Evolutionary conservation across 2,888 invertebrate species (phyloP), one percentile per base, ranked within the genome.

Genomic region (Megamerina dolium): DNA sequence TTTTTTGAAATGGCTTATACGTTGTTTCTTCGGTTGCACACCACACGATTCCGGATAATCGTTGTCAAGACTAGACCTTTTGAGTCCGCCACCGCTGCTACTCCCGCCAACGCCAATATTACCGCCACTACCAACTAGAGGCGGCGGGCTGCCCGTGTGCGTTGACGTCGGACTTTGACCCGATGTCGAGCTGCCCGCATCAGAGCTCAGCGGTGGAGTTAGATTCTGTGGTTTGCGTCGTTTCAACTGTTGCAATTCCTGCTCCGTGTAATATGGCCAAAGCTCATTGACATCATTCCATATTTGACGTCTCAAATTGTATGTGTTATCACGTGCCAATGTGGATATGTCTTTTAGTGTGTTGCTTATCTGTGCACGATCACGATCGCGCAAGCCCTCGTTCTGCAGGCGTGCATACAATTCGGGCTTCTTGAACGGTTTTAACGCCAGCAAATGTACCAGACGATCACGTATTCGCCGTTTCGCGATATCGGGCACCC

Each of bases 281-380:
- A 89, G 87, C 64, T 88, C 88, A 60, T 89, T 85, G 54, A 93
- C 90, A 68, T 95, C 94, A 68, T 87, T 88, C 90, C 92, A 95
- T 63, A 87, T 78, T 64, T 85, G 83, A 64, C 87, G 84, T 60
- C 85, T 83, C 70, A 95, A 78, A 65, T 87, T 84, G 75, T 87
- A 94, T 65, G 85, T 84, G 75, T 94, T 93, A 74, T 93, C 90
- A 71, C 86, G 85, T 32, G 63, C 56, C 75, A 88, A 77, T 54
- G 74, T 77, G 57, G 91, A 83, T 57, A 93, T 83, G 68, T 86
- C 84, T 61, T 83, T 84, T 64, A 94, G 75, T 58, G 90, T 81
- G 64, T 80, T 80, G 70, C 80, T 82, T 65, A 93, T 79, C 58
- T 81, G 75, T 66, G 78, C 80, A 63, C 83, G 83, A 64, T 94